Conservation (phyloP, 2,888 invertebrate genomes). For the Eretmocerus hayati region DNA sequence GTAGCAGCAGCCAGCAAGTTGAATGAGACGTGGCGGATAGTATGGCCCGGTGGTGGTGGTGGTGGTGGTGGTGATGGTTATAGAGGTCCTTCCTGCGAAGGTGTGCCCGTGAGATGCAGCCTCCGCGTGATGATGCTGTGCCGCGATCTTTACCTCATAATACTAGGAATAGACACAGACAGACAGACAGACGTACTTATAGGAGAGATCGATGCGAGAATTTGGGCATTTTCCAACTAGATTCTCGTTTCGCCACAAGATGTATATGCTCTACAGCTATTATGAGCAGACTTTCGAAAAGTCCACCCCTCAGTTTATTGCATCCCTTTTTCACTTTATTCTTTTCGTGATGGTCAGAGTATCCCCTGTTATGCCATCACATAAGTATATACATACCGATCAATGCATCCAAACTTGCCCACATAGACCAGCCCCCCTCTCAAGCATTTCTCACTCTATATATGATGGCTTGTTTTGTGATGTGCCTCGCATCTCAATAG, state of each 20-base stretch:
- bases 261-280: conserved; percentile 11
- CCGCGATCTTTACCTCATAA: conserved; percentile 2
- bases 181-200: conserved; percentile 11
- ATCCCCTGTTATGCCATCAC: too few species aligned
- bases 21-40: conserved; percentile 30
- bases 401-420: too few species aligned
- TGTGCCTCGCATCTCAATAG: too few species aligned
- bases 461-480: too few species aligned
- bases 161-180: conserved; percentile 21
- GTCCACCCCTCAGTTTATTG: conserved; percentile 20
- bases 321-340: conserved; percentile 21
- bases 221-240: conserved; percentile 31
- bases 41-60: too few species aligned
- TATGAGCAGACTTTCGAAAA: conserved; percentile 17
- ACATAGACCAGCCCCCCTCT: too few species aligned
- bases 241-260: conserved; percentile 29
- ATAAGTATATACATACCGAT: too few species aligned
- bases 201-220: too few species aligned
- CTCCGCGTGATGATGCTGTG: conserved; percentile 15
- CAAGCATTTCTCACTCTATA: too few species aligned
- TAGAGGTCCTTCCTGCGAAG: conserved; percentile 28
- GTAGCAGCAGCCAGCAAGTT: conserved; percentile 15
- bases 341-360: too few species aligned
- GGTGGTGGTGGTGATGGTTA: too few species aligned
- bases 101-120: conserved; percentile 23